Conservation (phyloP, 2,888 invertebrate genomes). For the Ochropacha duplaris region DNA sequence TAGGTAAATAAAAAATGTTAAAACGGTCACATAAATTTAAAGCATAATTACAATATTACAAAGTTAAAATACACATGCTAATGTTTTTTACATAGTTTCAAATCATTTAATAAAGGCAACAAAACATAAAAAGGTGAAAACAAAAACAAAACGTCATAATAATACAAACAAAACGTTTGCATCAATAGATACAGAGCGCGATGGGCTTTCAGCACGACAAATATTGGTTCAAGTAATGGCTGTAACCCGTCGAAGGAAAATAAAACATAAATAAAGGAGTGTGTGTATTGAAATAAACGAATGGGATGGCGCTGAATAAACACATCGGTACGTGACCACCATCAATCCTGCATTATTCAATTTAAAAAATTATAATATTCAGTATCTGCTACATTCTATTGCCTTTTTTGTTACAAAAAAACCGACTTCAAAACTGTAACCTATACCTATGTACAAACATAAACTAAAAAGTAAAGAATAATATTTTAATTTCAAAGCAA, state of each 20-base stretch:
- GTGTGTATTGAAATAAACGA: conserved; percentile 46
- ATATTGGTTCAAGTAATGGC: conserved; percentile 68
- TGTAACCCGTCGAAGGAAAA: conserved; percentile 43
- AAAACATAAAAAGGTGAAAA: background rate
- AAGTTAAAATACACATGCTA: no score
- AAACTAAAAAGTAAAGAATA: no score
- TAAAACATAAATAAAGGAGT: conserved; percentile 48
- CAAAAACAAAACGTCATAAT: conserved; percentile 35
- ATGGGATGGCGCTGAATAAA: conserved; percentile 14
- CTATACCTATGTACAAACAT: no score
- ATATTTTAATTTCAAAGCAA: no score
- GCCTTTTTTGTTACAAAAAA: conserved; percentile 21
- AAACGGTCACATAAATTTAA: no score
- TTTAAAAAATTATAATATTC: background rate
- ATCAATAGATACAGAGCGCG: conserved; percentile 38
- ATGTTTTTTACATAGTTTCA: no score
- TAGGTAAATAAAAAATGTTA: no score
- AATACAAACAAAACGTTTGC: conserved; percentile 36
- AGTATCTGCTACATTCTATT: background rate
- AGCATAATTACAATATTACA: no score
- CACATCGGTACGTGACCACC: background rate
- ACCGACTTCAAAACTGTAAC: conserved; percentile 23
- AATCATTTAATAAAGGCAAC: no score
- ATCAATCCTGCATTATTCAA: background rate
- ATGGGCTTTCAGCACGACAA: conserved; percentile 58